Percentiles rank a stretch among this genome's conserved stretches.
These are phyloP conservation scores for Columbina picui DNA, from an alignment of 2,113 vertebrate species.

Conservation along the genomic window DNA sequence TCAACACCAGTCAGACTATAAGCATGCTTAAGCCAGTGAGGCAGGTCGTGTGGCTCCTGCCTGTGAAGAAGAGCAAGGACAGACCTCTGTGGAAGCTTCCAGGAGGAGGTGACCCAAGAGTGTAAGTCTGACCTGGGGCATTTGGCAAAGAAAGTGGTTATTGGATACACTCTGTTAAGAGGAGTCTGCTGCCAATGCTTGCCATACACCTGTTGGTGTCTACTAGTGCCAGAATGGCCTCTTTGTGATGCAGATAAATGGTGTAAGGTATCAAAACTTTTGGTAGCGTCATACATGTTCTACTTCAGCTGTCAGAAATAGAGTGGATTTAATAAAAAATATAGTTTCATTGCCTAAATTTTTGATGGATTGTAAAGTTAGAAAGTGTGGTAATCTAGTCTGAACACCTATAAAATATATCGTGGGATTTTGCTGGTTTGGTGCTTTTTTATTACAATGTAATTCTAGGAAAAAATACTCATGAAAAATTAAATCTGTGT, in stretches of 20 bases:
- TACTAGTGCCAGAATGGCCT: not conserved
- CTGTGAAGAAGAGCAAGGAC: rapidly evolving
- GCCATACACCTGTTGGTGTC: not conserved
- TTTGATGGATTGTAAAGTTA: not conserved
- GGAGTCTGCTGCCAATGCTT: not conserved
- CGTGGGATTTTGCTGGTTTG: not conserved
- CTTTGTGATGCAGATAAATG: not conserved
- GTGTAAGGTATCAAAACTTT: not conserved
- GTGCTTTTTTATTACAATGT: not conserved
- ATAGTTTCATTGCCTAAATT: not conserved
- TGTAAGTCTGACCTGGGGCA: rapidly evolving
- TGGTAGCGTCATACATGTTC: not conserved
- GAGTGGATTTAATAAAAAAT: not conserved
- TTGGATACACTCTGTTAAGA: not conserved
- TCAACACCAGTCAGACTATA: not conserved
- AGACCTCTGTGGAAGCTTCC: not conserved
- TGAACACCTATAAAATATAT: not conserved
- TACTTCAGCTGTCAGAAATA: not conserved
- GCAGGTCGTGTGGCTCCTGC: rapidly evolving
- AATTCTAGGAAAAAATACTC: not conserved
- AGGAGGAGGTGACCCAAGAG: not conserved
- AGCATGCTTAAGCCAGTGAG: not conserved
- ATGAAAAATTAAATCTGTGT: not conserved
- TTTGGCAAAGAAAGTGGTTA: not conserved
- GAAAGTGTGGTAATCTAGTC: not conserved